These are phyloP conservation scores for Sebastes oblongus DNA, from an alignment of 2,797 vertebrate species.

Conservation along the genomic window DNA sequence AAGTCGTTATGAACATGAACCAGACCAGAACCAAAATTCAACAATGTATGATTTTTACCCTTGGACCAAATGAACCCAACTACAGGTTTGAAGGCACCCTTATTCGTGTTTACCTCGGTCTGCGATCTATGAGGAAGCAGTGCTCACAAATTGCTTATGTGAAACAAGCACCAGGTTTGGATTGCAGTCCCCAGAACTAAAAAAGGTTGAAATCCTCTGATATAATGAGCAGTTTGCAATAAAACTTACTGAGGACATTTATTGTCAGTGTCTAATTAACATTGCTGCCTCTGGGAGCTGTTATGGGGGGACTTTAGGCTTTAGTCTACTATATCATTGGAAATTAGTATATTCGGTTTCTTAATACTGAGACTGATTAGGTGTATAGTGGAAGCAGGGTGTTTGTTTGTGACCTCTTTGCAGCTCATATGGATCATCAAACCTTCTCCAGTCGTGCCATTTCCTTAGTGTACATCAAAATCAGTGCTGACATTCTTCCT, in stretches of 20 bases:
- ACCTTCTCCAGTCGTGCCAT: background rate
- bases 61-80: background rate
- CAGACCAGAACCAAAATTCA: background rate
- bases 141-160: background rate
- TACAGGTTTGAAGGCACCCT: background rate
- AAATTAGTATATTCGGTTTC: background rate
- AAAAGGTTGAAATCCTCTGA: background rate
- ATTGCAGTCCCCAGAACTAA: background rate
- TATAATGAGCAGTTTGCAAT: background rate
- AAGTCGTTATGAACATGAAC: background rate
- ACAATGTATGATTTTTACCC: background rate
- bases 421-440: background rate
- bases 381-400: background rate
- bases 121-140: background rate
- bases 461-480: slow-evolving; percentile 3
- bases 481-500: background rate
- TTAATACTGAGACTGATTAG: background rate
- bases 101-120: background rate
- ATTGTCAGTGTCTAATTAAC: slow-evolving; percentile 16
- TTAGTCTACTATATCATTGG: slow-evolving; percentile 13
- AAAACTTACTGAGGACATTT: slow-evolving; percentile 5
- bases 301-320: background rate
- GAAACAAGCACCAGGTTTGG: background rate
- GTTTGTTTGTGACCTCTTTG: background rate
- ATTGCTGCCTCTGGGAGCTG: background rate